A percentile compares a stretch with the other conserved stretches of the same genome.
Evolutionary conservation across 2,888 invertebrate genomes (phyloP).

Genomic region (Callinectes sapidus): DNA sequence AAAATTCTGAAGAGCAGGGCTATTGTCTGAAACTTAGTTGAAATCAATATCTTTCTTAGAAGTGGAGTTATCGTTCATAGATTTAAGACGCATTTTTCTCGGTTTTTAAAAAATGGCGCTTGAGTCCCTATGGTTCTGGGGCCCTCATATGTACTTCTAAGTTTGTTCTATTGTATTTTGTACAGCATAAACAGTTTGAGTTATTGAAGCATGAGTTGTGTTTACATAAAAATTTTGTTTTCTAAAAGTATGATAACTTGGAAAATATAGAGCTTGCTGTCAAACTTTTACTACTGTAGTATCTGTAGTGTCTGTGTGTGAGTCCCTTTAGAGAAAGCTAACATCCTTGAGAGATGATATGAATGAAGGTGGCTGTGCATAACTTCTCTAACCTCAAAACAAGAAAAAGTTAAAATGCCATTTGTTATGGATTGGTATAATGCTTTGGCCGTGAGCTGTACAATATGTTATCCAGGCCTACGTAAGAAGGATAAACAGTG

Average conservation of each 20-base stretch:
- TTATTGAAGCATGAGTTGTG: background rate
- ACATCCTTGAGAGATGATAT: background rate
- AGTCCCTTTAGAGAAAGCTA: background rate
- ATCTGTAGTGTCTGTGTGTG: background rate
- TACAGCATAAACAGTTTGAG: conserved; percentile 4
- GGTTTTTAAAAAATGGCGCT: too few relatives aligned
- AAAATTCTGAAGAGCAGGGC: too few relatives aligned
- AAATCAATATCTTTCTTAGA: too few relatives aligned
- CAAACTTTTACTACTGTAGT: background rate
- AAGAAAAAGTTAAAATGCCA: background rate
- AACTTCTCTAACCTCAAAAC: background rate
- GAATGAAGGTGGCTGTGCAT: background rate
- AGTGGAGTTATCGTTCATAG: too few relatives aligned
- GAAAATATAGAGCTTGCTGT: background rate
- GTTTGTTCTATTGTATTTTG: background rate
- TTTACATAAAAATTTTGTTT: background rate
- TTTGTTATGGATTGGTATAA: background rate
- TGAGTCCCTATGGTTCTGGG: too few relatives aligned
- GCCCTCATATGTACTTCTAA: too few relatives aligned
- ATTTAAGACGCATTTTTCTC: too few relatives aligned
- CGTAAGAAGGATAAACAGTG: background rate
- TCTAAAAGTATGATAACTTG: background rate
- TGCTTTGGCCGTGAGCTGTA: background rate
- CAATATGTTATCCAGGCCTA: background rate
- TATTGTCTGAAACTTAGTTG: too few relatives aligned